Base-by-base conservation (phyloP, 1,140 invertebrate genomes). In the Macrobrachium nipponense region DNA sequence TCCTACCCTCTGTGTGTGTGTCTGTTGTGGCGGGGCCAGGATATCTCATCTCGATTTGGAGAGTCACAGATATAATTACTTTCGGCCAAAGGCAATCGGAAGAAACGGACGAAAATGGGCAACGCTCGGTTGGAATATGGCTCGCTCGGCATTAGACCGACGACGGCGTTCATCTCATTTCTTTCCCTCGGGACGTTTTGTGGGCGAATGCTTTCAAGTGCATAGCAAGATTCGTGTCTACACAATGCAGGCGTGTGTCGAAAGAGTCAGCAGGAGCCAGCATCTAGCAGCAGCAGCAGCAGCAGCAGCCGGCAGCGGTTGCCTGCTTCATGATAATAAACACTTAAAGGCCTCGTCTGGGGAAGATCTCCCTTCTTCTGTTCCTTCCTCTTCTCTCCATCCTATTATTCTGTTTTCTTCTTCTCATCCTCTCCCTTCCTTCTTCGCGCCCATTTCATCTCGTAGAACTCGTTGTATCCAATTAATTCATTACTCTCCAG, bases 261-360 rank as follows among this genome's bases (percentile, higher is more conserved):
- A n/a, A 44, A 44, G 72, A 51, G 43, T 27, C 44, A 44, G 72
- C 72, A 17, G 51, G 23, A 43, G 27, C 77, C 23, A 8, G 61
- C 60, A 23, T 20, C 12, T 23, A 72, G 23, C n/a, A 43, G 61
- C 58, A 68, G 66, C 20, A 27, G 20, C 5, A 70, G 36, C 66
- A 70, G 36, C 66, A 70, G 20, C 77, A 44, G 15, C 61, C 27
- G 60, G 61, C 0, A 66, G 61, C 60, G 60, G 77, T 80, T 80
- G 77, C 77, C 77, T 80, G 77, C 77, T 80, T 66, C 61, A 66
- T 80, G 43, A 80, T 64, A 43, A 80, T 66, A 66, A 80, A 66
- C 77, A 80, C 27, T 80, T 62, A n/a, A 18, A 23, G 62, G 77
- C 17, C 15, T 60, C 7, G 43, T 62, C 10, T 60, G 12, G 44